Percentiles rank a stretch among this genome's conserved stretches.
Evolutionary conservation across 2,888 invertebrate genomes (phyloP).

Genomic region (Marronus borbonicus): DNA sequence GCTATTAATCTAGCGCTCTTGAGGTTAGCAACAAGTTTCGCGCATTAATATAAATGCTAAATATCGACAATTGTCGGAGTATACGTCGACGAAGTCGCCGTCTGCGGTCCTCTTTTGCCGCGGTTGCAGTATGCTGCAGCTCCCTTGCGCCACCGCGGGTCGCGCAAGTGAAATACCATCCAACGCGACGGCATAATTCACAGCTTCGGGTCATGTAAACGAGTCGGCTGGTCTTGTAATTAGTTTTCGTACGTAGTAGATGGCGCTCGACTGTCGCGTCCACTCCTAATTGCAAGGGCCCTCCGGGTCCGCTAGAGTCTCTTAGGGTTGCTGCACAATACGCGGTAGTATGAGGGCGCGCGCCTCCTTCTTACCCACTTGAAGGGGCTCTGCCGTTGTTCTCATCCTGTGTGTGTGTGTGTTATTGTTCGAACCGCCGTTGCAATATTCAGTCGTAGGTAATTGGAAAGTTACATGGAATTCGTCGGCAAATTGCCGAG

Average conservation of each 20-base stretch:
- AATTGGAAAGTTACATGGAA: conserved; percentile 38
- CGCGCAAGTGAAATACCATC: not conserved
- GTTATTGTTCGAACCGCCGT: conserved; percentile 37
- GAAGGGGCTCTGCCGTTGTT: conserved; percentile 10
- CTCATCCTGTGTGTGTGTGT: conserved; percentile 1
- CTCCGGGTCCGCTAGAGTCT: not conserved
- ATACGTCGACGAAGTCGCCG: not conserved
- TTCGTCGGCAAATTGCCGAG: conserved; percentile 30
- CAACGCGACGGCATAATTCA: conserved; percentile 31
- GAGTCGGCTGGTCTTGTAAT: conserved; percentile 40
- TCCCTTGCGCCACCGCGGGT: not conserved
- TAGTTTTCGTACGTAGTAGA: conserved; percentile 36
- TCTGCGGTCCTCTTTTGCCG: conserved; percentile 2
- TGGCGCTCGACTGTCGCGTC: conserved; percentile 24
- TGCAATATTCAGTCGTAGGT: conserved; percentile 36
- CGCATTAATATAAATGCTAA: conserved; percentile 44
- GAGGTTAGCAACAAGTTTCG: conserved; percentile 34
- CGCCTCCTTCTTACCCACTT: conserved; percentile 11
- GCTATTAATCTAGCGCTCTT: conserved; percentile 30
- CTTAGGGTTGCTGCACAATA: not conserved
- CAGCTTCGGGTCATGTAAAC: conserved; percentile 43
- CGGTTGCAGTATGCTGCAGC: conserved; percentile 17
- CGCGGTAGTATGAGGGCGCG: not conserved
- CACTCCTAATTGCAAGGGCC: conserved; percentile 39
- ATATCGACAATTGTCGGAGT: conserved; percentile 30